phyloP scores from a whole-genome alignment of 2,113 vertebrate genomes.

The Dermatemys mawii region DNA sequence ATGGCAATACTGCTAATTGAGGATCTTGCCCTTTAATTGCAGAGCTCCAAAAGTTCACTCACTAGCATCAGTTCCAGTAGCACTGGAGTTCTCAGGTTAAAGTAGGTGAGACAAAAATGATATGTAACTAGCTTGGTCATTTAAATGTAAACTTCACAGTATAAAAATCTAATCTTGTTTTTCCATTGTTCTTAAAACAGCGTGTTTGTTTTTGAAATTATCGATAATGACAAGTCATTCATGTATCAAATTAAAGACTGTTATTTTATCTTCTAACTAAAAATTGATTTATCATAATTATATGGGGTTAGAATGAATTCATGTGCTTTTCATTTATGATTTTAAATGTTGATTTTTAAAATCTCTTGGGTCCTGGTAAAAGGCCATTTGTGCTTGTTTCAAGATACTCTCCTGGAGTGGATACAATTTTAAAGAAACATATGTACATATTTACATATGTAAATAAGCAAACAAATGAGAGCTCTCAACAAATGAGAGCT shows the following conservation, averaged over 20 bases:
- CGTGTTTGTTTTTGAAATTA: neutral
- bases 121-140: neutral
- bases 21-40: neutral
- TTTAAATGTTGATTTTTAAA: constrained; percentile 28
- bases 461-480: constrained; percentile 4
- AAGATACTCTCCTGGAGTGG: neutral
- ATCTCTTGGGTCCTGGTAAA: constrained; percentile 15
- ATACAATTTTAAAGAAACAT: constrained; percentile 29
- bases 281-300: neutral
- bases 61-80: neutral
- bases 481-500: neutral
- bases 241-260: neutral
- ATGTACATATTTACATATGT: constrained; percentile 22
- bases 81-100: neutral
- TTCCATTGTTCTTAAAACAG: neutral
- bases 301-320: neutral
- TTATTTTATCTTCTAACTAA: neutral
- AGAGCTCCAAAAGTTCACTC: neutral
- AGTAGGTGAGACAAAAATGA: neutral
- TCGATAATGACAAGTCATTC: neutral
- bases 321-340: neutral
- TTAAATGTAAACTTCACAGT: neutral
- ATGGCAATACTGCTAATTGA: neutral
- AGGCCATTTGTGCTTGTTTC: neutral
- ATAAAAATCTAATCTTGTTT: neutral